Evolutionary conservation across 2,888 invertebrate genomes (phyloP), one percentile per base, ranked within the genome.

Genomic region (Tipula helvola): DNA sequence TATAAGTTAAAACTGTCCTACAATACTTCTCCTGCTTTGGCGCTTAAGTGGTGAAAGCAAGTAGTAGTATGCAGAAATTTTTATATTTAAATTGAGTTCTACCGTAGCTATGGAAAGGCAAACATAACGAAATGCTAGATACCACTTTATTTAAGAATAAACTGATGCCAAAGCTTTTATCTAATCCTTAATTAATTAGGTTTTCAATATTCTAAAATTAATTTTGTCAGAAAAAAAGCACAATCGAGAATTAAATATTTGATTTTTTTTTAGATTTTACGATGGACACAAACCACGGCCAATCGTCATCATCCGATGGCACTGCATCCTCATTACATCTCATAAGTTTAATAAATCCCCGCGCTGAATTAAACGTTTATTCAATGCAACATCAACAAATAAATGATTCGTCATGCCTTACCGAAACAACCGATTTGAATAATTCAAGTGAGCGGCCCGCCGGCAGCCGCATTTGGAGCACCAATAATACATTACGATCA

Each of bases 401-500:
- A 0, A 41, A 84, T 39, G 89, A 89, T 86, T 89, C 89, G 71
- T 89, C 90, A 28, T 89, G 89, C 86, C 90, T 90, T 41, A 90
- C 90, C 8, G 89, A 90, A 44, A 87, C 85, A 36, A 90, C 90
- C 28, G 89, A 89, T 3, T 89, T 90, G 86, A 88, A 89, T 87
- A 90, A 89, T 88, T 89, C 89, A 42, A 85, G 10, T 85, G 85
- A 85, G 87, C 88, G 87, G 12, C 52, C 28, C 86, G 12, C 1
- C 18, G 52, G 8, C 3, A 3, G 28, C 8, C 10, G 28, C 71
- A 28, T 28, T 28, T 28, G 28, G 28, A 10, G 28, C 3, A 84
- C 39, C 36, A 84, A 84, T 4, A 84, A 84, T 84, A 39, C 39
- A 39, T 84, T 84, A 84, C 87, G 12, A 86, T 86, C 84, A 83